Evolutionary conservation across 2,113 vertebrate species (phyloP), one percentile per base, ranked within the genome.

Genomic region (Phalacrocorax aristotelis): DNA sequence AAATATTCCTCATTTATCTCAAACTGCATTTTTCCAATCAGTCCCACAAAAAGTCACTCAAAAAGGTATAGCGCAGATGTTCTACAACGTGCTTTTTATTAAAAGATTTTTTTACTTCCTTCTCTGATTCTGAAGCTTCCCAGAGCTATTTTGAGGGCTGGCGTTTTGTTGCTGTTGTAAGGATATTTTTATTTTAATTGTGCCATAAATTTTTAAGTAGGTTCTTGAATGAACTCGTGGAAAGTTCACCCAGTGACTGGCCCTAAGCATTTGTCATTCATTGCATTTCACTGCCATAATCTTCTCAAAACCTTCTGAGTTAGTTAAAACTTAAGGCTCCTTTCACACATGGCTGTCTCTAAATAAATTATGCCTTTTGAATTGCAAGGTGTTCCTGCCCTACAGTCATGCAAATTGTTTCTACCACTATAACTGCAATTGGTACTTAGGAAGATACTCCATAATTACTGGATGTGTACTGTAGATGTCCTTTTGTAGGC

Each of bases 1-100:
- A 95, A 92, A 83, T 83, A 95, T 86, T 95, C 27, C 46, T 83
- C 64, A 90, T 97, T 83, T 94, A 86, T 96, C 81, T 95, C 74
- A 75, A 87, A 69, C 48, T 69, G 20, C 25, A 22, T 89, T 76
- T 79, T 91, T 40, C 65, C 70, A 71, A 65, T 70, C 72, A 57
- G 30, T 61, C 44, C 82, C 36, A 79, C 34, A 94, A 88, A 82
- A 89, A 87, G 54, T 79, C 22, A 38, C 40, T 87, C 19, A 79
- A 69, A 96, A 90, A 61, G 2, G 65, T 75, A 46, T 12, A 84
- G 57, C 3, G 1, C 88, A 93, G 55, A 52, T 71, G 46, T 89
- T 95, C 40, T 40, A 46, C 25, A 76, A 58, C 4, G 60, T 81
- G 20, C 7, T 71, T 26, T 83, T 86, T 70, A 16, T 64, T 74